Evolutionary conservation across 35 echinoderm and acorn worm genomes (phyloP), one percentile per base, ranked within the genome.

Genomic region (Acanthaster planci): DNA sequence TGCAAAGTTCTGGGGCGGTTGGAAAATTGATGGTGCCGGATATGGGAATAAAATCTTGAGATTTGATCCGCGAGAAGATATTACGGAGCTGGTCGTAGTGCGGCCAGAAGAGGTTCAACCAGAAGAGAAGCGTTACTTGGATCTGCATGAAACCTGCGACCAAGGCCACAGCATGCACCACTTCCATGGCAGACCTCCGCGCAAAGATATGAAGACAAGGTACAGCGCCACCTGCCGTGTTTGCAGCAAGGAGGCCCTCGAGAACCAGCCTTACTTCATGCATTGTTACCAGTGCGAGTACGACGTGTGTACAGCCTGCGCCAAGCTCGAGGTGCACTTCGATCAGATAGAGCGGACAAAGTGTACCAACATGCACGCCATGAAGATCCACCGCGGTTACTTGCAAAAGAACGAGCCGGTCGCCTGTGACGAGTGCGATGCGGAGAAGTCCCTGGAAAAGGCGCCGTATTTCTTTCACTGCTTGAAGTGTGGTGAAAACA

Each of bases 181-280:
- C 29, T 79, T 42, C 19, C 39, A 79, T 34, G 77, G 77, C 39
- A 79, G 77, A 34, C 39, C 77, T n/a, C 30, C 77, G 39, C 23
- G 77, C 5, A 79, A 34, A 22, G 30, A 79, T 79, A 2, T 79
- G 77, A 79, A 39, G 77, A 42, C 77, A 2, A 42, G 39, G 39
- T 79, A 79, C 77, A 79, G 39, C 77, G 39, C 77, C 77, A 34
- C 30, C n/a, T 79, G 77, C 39, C 77, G 60, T 72, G 60, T 72
- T 4, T 72, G 60, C 34, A 36, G 60, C 34, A 72, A 72, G 60
- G 60, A 72, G 17, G 60, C 60, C 17, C 60, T 72, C 17, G 60
- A 72, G 60, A 72, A 72, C 34, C 60, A 72, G 60, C 60, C 60
- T 72, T 72, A 72, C 60, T 72, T 72, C 60, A 72, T 72, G 60